Evolutionary conservation across 2,113 vertebrate genomes (phyloP).

Genomic region (Ciconia boyciana): DNA sequence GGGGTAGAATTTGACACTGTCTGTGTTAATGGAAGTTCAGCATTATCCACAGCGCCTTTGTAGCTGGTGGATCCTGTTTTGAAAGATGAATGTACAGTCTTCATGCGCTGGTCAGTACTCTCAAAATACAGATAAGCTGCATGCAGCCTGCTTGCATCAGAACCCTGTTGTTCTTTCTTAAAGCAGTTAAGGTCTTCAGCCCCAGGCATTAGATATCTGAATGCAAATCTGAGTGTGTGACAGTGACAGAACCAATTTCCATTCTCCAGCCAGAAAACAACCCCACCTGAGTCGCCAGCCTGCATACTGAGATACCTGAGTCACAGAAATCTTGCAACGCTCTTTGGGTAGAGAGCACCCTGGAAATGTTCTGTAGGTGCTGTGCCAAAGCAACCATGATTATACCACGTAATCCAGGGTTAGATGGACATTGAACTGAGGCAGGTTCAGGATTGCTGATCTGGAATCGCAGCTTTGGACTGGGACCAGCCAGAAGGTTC

Average conservation of each 20-base stretch:
- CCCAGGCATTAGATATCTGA: too few species aligned
- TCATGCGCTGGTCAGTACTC: neutral
- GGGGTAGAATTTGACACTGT: neutral
- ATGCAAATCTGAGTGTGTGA: neutral
- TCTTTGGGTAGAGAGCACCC: neutral
- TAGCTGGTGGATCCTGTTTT: neutral
- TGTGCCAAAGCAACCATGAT: neutral
- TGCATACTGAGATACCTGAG: fast-evolving
- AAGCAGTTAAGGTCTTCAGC: neutral
- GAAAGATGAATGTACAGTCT: neutral
- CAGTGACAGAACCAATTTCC: neutral
- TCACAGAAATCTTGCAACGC: neutral
- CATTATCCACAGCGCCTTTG: neutral
- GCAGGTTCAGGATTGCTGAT: neutral
- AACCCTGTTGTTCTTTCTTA: neutral
- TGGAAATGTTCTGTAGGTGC: neutral
- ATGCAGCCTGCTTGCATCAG: too few species aligned
- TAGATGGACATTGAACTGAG: neutral
- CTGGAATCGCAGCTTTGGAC: neutral
- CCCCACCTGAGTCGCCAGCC: neutral
- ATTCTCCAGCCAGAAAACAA: neutral
- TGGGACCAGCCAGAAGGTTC: neutral
- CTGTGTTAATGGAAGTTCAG: neutral
- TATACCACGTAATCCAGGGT: neutral
- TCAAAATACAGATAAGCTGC: neutral